These are phyloP conservation scores for Semaprochilodus insignis DNA, from an alignment of 2,797 vertebrate genomes.

Conservation along the genomic window DNA sequence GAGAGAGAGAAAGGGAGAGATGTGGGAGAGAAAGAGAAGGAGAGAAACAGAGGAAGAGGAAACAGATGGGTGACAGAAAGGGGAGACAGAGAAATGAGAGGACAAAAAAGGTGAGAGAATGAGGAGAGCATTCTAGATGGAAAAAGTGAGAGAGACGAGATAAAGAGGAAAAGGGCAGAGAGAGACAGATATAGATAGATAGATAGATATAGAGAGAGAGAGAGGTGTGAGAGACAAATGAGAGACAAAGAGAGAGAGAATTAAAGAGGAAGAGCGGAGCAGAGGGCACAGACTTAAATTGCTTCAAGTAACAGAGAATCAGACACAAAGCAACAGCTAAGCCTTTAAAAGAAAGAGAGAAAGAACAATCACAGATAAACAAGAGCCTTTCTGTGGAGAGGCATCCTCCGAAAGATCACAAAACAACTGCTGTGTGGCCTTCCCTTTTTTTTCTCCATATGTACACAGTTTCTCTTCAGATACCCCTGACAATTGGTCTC, in stretches of 20 bases:
- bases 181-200: background rate
- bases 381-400: slow-evolving; percentile 48
- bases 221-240: background rate
- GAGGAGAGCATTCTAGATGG: background rate
- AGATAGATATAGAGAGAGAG: too few relatives aligned
- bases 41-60: background rate
- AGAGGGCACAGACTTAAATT: slow-evolving; percentile 42
- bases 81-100: too few relatives aligned
- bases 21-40: background rate
- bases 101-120: background rate
- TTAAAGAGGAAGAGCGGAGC: slow-evolving; percentile 12
- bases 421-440: slow-evolving; percentile 50
- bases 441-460: slow-evolving; percentile 41
- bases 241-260: background rate
- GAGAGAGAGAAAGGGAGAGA: background rate
- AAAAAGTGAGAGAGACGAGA: background rate
- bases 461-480: slow-evolving; percentile 58
- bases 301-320: slow-evolving; percentile 56
- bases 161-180: background rate
- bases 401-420: slow-evolving; percentile 56
- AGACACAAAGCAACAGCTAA: slow-evolving; percentile 57
- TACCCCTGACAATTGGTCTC: slow-evolving; percentile 52
- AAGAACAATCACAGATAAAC: slow-evolving; percentile 58
- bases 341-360: slow-evolving; percentile 50
- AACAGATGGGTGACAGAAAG: background rate